Evolutionary conservation across 1,140 invertebrate genomes (phyloP).

Genomic region (Andrena cerasifolii): DNA sequence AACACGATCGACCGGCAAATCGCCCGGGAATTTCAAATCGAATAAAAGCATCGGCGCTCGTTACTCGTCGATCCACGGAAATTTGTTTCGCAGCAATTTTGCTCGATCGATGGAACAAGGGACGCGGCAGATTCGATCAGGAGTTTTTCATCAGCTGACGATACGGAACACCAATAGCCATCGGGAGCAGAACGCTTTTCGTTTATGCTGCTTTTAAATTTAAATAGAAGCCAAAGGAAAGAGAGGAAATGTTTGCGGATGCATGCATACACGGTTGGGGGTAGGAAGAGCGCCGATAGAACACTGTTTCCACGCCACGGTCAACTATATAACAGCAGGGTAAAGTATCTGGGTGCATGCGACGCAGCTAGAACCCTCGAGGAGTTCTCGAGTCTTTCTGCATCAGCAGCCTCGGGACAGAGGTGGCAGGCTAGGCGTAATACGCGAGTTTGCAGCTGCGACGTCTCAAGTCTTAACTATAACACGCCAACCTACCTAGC

Average conservation of each 20-base stretch:
- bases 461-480: neutral
- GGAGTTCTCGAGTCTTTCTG: conserved; percentile 47
- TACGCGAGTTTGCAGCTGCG: conserved; percentile 22
- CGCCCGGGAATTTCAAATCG: neutral
- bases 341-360: conserved; percentile 18
- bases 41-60: neutral
- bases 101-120: neutral
- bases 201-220: no score
- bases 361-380: conserved; percentile 15
- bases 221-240: no score
- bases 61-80: neutral
- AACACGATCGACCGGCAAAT: neutral
- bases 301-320: conserved; percentile 19
- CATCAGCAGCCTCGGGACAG: conserved; percentile 25
- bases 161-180: no score
- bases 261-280: no score
- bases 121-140: neutral
- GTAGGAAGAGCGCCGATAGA: neutral
- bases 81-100: neutral
- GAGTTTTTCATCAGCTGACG: neutral
- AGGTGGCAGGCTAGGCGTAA: conserved; percentile 23
- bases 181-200: no score
- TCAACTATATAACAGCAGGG: conserved; percentile 25
- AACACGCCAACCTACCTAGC: neutral
- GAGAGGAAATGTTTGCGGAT: no score